These are phyloP conservation scores for Parauchenoglanis punctatus DNA, from an alignment of 2,797 vertebrate species.

Conservation along the genomic window DNA sequence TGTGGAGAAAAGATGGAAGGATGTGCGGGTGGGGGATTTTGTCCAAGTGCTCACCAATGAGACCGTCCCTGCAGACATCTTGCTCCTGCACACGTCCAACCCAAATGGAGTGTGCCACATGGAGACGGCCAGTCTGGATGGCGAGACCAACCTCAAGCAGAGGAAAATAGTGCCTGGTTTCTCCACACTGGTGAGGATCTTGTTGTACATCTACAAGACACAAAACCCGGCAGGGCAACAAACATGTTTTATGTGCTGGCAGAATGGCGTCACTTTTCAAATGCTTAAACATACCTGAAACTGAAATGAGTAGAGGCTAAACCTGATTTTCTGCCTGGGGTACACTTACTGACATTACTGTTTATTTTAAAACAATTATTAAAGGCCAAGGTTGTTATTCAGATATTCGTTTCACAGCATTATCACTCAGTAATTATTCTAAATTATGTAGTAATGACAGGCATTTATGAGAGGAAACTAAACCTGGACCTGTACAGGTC, in stretches of 20 bases:
- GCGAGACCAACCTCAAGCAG: conserved; percentile 94
- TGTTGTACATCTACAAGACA: background rate
- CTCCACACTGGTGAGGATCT: conserved; percentile 71
- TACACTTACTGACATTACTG: background rate
- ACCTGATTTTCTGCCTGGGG: background rate
- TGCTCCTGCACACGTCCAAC: conserved; percentile 88
- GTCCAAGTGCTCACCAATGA: conserved; percentile 86
- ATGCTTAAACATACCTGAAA: background rate
- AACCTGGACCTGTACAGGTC: background rate
- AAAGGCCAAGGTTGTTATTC: background rate
- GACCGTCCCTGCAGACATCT: conserved; percentile 88
- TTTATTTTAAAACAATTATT: background rate
- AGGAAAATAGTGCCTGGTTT: conserved; percentile 79
- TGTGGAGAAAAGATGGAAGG: conserved; percentile 84
- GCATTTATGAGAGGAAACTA: background rate
- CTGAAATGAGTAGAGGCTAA: background rate
- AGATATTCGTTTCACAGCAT: background rate
- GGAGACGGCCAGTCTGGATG: conserved; percentile 91
- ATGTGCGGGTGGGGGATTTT: conserved; percentile 90
- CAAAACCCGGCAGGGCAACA: background rate
- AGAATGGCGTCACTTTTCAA: background rate
- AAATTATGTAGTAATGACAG: background rate
- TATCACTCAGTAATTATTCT: background rate
- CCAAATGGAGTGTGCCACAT: conserved; percentile 84
- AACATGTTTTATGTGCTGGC: background rate